Conservation (phyloP, 2,888 invertebrate species). For the Pterobdella sp. region DNA sequence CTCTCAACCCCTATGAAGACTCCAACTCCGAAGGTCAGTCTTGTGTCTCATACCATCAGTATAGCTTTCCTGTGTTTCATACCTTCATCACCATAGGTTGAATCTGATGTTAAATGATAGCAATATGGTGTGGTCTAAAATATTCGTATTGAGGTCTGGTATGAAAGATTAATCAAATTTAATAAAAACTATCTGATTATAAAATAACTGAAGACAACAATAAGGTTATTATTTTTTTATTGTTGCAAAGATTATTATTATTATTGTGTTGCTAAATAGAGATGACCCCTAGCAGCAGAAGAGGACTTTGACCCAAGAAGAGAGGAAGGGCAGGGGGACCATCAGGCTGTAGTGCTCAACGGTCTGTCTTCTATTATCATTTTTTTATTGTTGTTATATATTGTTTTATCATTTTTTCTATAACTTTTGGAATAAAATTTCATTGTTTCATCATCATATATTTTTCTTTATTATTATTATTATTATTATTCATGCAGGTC, state of each 20-base stretch:
- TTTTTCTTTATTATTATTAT: neutral
- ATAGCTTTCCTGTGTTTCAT: too few relatives aligned
- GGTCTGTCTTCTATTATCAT: neutral
- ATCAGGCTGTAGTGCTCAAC: neutral
- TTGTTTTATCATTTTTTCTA: neutral
- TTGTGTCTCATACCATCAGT: too few relatives aligned
- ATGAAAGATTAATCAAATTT: too few relatives aligned
- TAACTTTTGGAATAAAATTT: neutral
- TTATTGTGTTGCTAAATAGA: too few relatives aligned
- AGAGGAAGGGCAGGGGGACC: conserved; percentile 2
- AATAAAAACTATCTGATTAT: too few relatives aligned
- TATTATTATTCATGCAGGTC: neutral
- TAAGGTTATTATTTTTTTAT: too few relatives aligned
- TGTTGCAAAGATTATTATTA: neutral
- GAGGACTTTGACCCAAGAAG: conserved; percentile 6
- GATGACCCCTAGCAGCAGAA: neutral
- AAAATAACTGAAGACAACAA: too few relatives aligned
- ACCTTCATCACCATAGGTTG: too few relatives aligned
- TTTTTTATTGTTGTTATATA: neutral
- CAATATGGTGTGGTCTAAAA: too few relatives aligned
- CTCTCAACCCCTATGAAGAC: conserved; percentile 23
- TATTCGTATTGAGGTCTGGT: too few relatives aligned
- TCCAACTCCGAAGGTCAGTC: conserved; percentile 25
- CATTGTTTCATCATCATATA: neutral
- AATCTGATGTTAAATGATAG: too few relatives aligned